Percentiles rank a stretch among this genome's conserved stretches.
These are phyloP conservation scores for Mercenaria mercenaria DNA, from an alignment of 1,140 invertebrate species.

Conservation along the genomic window DNA sequence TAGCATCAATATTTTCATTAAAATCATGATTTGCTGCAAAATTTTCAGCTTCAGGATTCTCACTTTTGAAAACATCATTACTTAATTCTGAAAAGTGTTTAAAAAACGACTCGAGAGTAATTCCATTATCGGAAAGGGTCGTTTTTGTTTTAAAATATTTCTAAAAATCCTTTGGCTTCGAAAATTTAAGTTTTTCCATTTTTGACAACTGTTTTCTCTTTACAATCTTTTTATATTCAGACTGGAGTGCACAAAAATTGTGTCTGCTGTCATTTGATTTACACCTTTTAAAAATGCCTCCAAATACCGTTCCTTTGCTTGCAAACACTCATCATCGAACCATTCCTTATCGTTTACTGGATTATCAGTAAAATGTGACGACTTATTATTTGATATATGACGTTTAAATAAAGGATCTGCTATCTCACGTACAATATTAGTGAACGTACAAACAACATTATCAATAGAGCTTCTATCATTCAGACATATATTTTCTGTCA, in stretches of 20 bases:
- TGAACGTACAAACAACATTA: no score
- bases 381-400: no score
- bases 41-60: conserved; percentile 19
- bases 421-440: no score
- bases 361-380: no score
- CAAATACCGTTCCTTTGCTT: not conserved
- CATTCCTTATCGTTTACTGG: no score
- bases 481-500: no score
- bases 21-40: conserved; percentile 19
- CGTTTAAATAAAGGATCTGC: no score
- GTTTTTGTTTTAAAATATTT: conserved; percentile 9
- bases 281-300: not conserved
- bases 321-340: not conserved
- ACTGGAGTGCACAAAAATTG: not conserved
- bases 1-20: not conserved
- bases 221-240: not conserved
- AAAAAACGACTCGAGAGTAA: not conserved
- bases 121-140: not conserved
- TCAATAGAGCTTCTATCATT: no score
- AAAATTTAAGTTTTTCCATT: not conserved
- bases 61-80: not conserved
- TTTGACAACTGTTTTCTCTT: not conserved
- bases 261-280: not conserved
- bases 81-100: not conserved
- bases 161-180: conserved; percentile 36